A percentile compares a stretch with the other conserved stretches of the same genome.
Conservation (phyloP, 1,140 invertebrate species). For the Bombus pyrosoma region DNA sequence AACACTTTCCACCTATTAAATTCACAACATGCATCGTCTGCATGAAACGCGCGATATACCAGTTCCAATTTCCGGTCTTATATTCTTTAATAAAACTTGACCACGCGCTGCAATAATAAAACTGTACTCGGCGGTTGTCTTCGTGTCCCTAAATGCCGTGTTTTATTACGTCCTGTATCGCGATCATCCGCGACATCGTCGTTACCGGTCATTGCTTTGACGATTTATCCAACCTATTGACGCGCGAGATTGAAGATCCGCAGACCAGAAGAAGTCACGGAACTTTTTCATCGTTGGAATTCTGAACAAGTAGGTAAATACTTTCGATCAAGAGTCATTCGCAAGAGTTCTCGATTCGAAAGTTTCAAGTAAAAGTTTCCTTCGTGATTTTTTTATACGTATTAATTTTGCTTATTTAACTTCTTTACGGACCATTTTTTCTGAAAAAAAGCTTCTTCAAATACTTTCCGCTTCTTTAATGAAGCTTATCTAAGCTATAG, state of each 20-base stretch:
- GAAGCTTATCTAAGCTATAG: neutral
- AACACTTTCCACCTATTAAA: constrained; percentile 54
- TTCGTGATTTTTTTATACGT: too few species aligned
- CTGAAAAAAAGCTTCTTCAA: too few species aligned
- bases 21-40: constrained; percentile 23
- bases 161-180: neutral
- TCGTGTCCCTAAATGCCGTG: neutral
- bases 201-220: neutral
- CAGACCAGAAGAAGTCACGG: too few species aligned
- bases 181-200: neutral
- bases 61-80: constrained; percentile 36
- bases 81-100: constrained; percentile 58
- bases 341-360: too few species aligned
- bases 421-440: too few species aligned
- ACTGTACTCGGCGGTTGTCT: neutral
- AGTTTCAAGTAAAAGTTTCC: too few species aligned
- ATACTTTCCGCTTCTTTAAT: too few species aligned
- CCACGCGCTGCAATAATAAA: constrained; percentile 49
- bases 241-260: neutral
- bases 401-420: too few species aligned
- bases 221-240: neutral
- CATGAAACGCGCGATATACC: constrained; percentile 56
- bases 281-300: too few species aligned
- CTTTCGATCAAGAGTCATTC: neutral
- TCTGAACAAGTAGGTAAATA: neutral